Conservation (phyloP, 2,797 vertebrate genomes). For the Mus caroli region DNA sequence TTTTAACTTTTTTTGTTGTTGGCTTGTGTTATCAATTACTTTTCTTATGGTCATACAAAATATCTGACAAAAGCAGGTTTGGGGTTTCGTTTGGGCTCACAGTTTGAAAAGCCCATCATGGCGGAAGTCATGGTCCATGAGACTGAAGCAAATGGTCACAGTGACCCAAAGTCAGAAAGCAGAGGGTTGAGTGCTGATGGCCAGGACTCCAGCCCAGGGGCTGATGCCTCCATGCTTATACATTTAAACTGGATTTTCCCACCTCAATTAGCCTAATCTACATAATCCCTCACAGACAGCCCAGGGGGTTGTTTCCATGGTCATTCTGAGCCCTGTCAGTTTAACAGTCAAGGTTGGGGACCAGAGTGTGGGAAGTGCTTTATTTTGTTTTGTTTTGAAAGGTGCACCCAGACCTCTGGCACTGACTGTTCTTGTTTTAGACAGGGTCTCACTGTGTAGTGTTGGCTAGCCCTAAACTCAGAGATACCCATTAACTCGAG, state of each 20-base stretch:
- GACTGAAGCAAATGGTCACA: not conserved
- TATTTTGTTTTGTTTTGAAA: not conserved
- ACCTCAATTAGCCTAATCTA: not conserved
- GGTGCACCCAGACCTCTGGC: not conserved
- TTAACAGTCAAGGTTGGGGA: not conserved
- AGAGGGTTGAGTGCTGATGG: not conserved
- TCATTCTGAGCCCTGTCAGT: not conserved
- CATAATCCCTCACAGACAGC: not conserved
- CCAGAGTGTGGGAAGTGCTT: not conserved
- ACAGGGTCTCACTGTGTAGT: not conserved
- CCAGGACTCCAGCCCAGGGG: not conserved
- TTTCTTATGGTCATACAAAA: not conserved
- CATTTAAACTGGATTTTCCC: not conserved
- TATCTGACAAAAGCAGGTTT: not conserved
- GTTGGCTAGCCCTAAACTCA: not conserved
- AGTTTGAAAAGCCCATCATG: not conserved
- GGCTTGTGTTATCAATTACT: not conserved
- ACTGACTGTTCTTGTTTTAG: not conserved
- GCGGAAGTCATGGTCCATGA: not conserved
- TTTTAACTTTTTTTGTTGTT: not conserved
- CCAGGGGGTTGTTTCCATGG: not conserved
- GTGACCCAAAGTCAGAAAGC: not conserved
- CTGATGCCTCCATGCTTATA: not conserved
- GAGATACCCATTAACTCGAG: not conserved
- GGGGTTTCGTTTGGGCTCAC: not conserved